Evolutionary conservation across 2,113 vertebrate species (phyloP), one percentile per base, ranked within the genome.

Genomic region (Microcebus jonahi): DNA sequence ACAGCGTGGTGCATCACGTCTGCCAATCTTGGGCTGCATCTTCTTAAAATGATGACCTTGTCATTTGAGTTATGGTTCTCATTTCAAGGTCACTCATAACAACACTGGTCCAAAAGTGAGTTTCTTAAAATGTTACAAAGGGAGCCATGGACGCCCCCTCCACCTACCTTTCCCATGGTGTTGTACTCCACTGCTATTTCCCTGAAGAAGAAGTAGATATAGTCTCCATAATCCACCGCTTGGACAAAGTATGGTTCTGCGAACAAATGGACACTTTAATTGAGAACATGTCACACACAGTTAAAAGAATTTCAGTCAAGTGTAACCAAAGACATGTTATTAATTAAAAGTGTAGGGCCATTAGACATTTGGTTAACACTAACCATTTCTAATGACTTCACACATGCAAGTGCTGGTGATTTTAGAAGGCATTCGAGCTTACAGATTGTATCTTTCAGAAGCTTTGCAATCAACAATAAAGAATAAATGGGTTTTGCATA

Each of bases 121-220:
- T 93, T 76, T 93, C 93, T 82, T 76, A n/a, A 61, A 84, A 90
- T 75, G 50, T 95, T 55, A 90, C 95, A 84, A 71, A 92, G 48
- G 70, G 94, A 57, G 85, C 61, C 48, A 67, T 21, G 83, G 65
- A 6, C 1, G 14, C 0, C 34, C 61, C 93, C 65, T 55, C 77
- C 65, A 21, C 98, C 99, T 99, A 99, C 99, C 99, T 99, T 99
- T 96, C 99, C 99, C 99, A 99, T 99, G 98, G 99, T 99, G 99
- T 99, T 99, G 99, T 99, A 99, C 94, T 99, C 99, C 98, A 99
- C 99, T 0, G 99, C 99, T 97, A 99, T 99, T 98, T 99, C 99
- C 95, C 99, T 99, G 98, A 99, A 99, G 99, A 99, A 99, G 98
- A 99, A 99, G 98, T 99, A 99, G 98, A 99, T 99, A 97, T 99